phyloP scores from a whole-genome alignment of 2,888 invertebrate species.

The Ptychoptera contaminata region DNA sequence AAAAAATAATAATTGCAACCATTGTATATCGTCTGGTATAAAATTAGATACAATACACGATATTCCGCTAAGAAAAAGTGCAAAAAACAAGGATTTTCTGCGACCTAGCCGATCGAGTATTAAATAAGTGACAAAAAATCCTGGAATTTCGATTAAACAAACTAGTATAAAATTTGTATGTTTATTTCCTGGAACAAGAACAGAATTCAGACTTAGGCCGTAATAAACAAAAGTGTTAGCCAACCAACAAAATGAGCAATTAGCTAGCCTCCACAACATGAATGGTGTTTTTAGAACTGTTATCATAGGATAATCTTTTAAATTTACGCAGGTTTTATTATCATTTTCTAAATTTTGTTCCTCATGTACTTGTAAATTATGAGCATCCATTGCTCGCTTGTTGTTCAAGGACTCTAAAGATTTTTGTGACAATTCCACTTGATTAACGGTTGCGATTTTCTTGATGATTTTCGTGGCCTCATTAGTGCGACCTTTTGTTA shows the following conservation, averaged over 20 bases:
- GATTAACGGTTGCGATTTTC: constrained; percentile 41
- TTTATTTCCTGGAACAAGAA: constrained; percentile 53
- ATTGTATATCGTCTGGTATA: constrained; percentile 16
- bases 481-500: constrained; percentile 40
- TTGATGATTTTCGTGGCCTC: constrained; percentile 41
- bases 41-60: constrained; percentile 23
- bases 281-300: constrained; percentile 10
- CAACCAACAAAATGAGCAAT: constrained; percentile 67
- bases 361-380: not conserved
- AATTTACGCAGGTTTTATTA: not conserved
- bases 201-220: constrained; percentile 63
- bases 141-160: constrained; percentile 50
- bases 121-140: constrained; percentile 44
- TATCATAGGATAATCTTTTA: constrained; percentile 5
- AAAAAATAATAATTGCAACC: constrained; percentile 24
- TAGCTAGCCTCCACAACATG: constrained; percentile 28
- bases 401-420: constrained; percentile 15
- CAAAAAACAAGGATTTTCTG: constrained; percentile 38
- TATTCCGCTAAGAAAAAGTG: constrained; percentile 38
- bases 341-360: not conserved
- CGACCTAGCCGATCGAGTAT: constrained; percentile 48
- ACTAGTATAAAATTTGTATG: constrained; percentile 55
- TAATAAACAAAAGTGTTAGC: constrained; percentile 66
- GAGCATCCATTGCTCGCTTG: constrained; percentile 4
- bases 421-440: constrained; percentile 18